phyloP scores from a whole-genome alignment of 1,140 invertebrate species.

The Gonioctena quinquepunctata region DNA sequence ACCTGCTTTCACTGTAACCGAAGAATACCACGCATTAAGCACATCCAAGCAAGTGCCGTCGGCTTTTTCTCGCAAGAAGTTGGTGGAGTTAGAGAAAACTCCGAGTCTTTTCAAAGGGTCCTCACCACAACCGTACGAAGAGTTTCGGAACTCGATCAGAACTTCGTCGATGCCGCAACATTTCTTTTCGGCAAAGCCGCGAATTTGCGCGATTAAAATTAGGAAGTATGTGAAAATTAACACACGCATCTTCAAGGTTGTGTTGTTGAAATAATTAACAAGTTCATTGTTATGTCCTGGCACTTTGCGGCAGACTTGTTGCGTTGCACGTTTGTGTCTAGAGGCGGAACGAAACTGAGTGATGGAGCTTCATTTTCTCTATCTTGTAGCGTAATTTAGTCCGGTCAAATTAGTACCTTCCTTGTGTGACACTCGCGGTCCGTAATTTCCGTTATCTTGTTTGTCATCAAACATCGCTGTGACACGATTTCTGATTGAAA shows the following conservation, averaged over 20 bases:
- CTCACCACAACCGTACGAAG: neutral
- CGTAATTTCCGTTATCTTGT: too few relatives aligned
- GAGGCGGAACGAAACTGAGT: neutral
- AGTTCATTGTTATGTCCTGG: neutral
- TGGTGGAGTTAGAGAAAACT: neutral
- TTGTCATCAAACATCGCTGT: too few relatives aligned
- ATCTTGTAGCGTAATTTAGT: neutral
- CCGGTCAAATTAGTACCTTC: neutral
- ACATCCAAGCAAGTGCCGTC: slow-evolving; percentile 13
- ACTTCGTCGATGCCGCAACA: neutral
- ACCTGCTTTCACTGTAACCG: neutral
- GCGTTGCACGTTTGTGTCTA: neutral
- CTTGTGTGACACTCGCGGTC: too few relatives aligned
- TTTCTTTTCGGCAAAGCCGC: neutral
- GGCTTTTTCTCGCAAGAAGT: neutral
- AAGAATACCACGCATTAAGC: neutral
- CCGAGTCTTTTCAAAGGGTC: neutral
- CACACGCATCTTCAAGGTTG: neutral
- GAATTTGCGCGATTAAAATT: neutral
- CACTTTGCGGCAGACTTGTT: neutral
- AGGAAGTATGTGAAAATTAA: neutral
- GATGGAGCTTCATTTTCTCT: neutral
- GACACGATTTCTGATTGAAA: too few relatives aligned
- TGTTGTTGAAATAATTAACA: neutral
- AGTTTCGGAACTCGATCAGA: neutral